Percentiles rank a stretch among this genome's conserved stretches.
phyloP scores from a whole-genome alignment of 2,113 vertebrate genomes.

The Oreochromis tanganicae region DNA sequence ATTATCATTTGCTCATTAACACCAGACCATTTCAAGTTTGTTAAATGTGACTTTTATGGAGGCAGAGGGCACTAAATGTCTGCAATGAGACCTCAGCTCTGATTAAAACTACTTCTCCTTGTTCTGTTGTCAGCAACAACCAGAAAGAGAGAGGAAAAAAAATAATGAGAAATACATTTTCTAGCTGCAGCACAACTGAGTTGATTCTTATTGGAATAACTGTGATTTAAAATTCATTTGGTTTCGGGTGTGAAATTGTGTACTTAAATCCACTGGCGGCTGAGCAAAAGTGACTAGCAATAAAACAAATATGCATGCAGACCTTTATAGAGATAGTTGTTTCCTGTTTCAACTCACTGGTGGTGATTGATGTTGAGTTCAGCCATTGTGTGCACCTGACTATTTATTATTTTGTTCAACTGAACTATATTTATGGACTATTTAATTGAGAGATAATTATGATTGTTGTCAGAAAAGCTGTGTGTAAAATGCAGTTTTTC shows the following conservation, averaged over 20 bases:
- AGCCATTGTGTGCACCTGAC: background rate
- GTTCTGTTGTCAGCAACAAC: background rate
- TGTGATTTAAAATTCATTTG: background rate
- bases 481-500: background rate
- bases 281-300: background rate
- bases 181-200: background rate
- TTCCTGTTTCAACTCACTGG: background rate
- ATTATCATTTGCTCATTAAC: conserved; percentile 46
- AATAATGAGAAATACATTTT: background rate
- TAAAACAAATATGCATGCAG: background rate
- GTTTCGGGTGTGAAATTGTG: background rate
- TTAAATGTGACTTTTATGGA: conserved; percentile 34
- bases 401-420: background rate
- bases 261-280: background rate
- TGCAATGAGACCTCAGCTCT: background rate
- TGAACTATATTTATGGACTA: background rate
- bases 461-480: background rate
- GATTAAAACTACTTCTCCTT: conserved; percentile 8
- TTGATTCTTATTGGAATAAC: background rate
- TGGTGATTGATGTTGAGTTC: background rate
- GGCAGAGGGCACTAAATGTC: background rate
- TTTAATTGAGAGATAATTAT: background rate
- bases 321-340: background rate
- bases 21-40: conserved; percentile 35
- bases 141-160: background rate